Conservation (phyloP, 1,140 invertebrate genomes). For the Wasmannia auropunctata region DNA sequence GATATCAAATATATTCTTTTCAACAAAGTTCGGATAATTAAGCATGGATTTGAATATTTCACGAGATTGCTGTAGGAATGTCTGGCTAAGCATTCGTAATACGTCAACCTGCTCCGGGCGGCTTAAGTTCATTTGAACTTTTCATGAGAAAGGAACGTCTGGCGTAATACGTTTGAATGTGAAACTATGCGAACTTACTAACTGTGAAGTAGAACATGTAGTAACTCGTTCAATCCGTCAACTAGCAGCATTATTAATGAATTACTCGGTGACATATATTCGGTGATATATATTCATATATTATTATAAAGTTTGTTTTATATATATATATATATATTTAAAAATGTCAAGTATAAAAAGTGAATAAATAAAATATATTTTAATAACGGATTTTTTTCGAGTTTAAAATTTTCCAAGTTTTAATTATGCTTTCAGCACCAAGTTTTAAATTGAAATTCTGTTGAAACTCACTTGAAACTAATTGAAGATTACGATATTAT, state of each 20-base stretch:
- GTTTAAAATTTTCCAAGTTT: not conserved
- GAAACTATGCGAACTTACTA: not conserved
- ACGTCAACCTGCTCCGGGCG: not conserved
- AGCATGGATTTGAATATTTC: slow-evolving; percentile 4
- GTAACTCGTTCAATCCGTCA: not conserved
- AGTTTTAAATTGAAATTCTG: not conserved
- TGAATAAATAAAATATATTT: not conserved
- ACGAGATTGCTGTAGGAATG: not conserved
- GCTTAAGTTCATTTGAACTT: not conserved
- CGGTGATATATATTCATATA: no score
- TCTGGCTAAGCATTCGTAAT: not conserved
- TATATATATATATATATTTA: not conserved
- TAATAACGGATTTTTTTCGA: not conserved
- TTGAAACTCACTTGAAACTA: not conserved
- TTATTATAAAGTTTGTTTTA: no score
- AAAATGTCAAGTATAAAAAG: not conserved
- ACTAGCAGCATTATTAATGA: not conserved
- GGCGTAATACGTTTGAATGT: not conserved
- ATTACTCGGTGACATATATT: no score
- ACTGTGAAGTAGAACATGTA: not conserved
- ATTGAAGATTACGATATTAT: not conserved
- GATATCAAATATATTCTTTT: not conserved
- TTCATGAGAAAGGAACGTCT: not conserved
- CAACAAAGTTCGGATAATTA: not conserved
- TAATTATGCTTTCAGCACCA: not conserved